phyloP scores from a whole-genome alignment of 2,888 invertebrate genomes.

The Papilio protenor region DNA sequence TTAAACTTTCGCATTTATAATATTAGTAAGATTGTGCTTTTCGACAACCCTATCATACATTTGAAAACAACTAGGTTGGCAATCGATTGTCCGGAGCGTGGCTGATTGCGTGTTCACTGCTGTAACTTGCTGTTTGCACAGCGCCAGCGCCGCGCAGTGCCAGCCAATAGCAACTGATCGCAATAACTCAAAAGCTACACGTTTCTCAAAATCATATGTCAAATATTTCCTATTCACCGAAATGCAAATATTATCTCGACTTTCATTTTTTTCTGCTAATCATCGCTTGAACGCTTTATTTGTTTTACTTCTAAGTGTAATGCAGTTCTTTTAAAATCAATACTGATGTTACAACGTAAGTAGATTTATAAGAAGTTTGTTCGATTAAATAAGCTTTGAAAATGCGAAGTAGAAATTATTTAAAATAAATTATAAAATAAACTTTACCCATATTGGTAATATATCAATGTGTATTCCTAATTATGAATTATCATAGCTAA shows the following conservation, averaged over 20 bases:
- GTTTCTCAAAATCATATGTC: background rate
- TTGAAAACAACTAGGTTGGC: conserved; percentile 9
- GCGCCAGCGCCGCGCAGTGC: background rate
- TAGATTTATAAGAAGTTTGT: background rate
- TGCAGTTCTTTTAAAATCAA: background rate
- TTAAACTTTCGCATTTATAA: no score
- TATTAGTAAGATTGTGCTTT: no score
- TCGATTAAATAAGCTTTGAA: background rate
- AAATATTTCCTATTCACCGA: background rate
- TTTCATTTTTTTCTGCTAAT: background rate
- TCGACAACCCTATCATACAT: background rate
- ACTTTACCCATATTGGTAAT: background rate
- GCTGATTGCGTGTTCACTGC: conserved; percentile 13
- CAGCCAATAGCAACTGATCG: background rate
- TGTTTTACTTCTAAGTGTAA: background rate
- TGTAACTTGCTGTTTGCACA: conserved; percentile 7
- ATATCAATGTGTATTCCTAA: background rate
- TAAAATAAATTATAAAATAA: background rate
- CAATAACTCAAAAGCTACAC: background rate
- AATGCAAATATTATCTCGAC: background rate
- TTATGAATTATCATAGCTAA: background rate
- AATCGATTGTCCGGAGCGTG: conserved; percentile 18
- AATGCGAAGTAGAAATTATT: background rate
- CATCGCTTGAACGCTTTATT: background rate
- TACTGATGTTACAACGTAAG: background rate